Base-by-base conservation (phyloP, 2,888 invertebrate genomes). In the Coelinius sp. region DNA sequence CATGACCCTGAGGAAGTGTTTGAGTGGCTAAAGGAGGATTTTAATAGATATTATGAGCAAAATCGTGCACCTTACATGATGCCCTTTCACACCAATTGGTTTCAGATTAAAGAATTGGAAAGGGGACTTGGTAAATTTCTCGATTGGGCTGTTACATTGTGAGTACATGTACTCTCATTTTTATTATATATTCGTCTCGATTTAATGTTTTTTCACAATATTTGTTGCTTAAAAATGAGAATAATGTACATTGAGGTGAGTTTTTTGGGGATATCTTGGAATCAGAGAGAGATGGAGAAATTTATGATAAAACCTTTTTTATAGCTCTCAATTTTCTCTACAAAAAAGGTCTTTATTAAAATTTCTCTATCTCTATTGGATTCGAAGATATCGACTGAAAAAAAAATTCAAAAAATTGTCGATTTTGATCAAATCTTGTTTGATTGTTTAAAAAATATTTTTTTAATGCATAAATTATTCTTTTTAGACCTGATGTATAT, bases 1-100 rank as follows among this genome's bases (percentile, higher is more conserved):
- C 94, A 96, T 84, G 95, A 96, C 83, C 89, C 92, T 2, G 90
- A 92, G 73, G 90, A 94, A 88, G 95, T 96, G 1, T 90, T 95
- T 69, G 94, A 95, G 83, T 97, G 97, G 97, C 90, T 97, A 25
- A 93, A 94, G 84, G 96, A 96, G 89, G 97, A 97, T 86, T 97
- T 97, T 88, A 91, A 90, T 74, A 90, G 96, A 25, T 91, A 94
- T 86, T 96, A 96, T 83, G 93, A 94, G 31, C 95, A 96, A 86
- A 96, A 96, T 86, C 91, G 94, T 75, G 95, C 96, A 0, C 95
- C 96, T 0, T 97, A 97, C 88, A 95, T 96, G 95, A 96, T 97
- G 95, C 93, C 97, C 0, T 94, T 97, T 92, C 97, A 98, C 85
- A 97, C 97, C 0, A 97, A 97, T 88, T 98, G 98, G 98, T 97